Base-by-base conservation (phyloP, 2,113 vertebrate genomes). In the Solea solea region DNA sequence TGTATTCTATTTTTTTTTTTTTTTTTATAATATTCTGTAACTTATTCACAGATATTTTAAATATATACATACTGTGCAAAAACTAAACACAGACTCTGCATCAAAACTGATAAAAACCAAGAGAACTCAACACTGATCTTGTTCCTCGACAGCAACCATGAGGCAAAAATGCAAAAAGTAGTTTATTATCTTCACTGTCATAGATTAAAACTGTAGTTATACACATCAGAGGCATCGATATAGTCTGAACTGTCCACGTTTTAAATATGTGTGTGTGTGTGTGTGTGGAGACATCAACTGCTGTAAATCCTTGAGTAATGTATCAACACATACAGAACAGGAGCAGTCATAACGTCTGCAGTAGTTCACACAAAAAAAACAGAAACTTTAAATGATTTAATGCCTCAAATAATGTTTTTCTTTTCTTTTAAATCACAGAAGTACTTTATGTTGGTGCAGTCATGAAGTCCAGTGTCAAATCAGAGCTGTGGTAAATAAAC, bases 101-200 rank as follows among this genome's bases (percentile, higher is more conserved):
- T 34, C 42, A 45, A 3, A 45, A 45, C 2, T 12, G 11, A 45
- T 10, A 45, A 9, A 45, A 45, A 45, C 8, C 44, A 45, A 11
- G 13, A 46, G 14, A 48, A 48, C 1, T 13, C 4, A 13, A 13
- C 45, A 48, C 44, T 13, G 14, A 10, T 48, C 4, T 4, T 48
- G 45, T 14, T 13, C 4, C 4, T 13, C 4, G 4, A 9, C 42
- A 52, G 14, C 63, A 76, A 77, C 45, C 21, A 82, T 34, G 51
- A 89, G 46, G 46, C 69, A 86, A 76, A 46, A 71, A 84, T 80
- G 84, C 78, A 92, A 87, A 93, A 91, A 89, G 86, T 91, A 90
- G 74, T 89, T 92, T 92, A 92, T 91, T 91, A 74, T 83, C 62
- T 78, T 81, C 86, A 86, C 80, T 39, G 72, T 87, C 87, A 88